Base-by-base conservation (phyloP, 2,888 invertebrate species). In the Agrilus biguttatus region DNA sequence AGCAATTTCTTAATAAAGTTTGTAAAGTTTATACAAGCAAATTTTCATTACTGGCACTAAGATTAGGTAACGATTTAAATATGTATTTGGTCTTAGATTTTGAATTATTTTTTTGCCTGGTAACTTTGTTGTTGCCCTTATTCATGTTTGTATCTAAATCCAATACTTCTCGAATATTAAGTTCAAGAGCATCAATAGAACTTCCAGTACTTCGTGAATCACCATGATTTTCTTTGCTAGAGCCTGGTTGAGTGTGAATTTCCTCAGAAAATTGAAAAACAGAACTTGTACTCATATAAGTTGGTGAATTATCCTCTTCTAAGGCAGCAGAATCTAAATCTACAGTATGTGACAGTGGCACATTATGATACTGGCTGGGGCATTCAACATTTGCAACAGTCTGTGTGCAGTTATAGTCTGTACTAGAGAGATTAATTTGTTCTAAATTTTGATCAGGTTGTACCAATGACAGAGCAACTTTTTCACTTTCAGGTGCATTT, bases 401-500 rank as follows among this genome's bases (percentile, higher is more conserved):
- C 59, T 73, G 73, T 2, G 63, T 56, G 40, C 64, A 55, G 49
- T 63, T 58, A 48, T 62, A 58, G 46, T 60, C 55, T 38, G 56
- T 55, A 40, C 59, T 60, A 12, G 60, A 21, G 21, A 21, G 21
- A 21, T 54, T 36, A 55, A 55, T 37, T 47, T 52, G 17, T 47
- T 51, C 23, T 57, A 64, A 62, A 33, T 70, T 68, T 21, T 83
- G 79, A n/a, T 82, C 78, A 5, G 78, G 75, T 36, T 77, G 75
- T 43, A 75, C 68, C 35, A 45, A 41, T 8, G 28, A 10, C 49
- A 70, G 60, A 42, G 77, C 75, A 65, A 78, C 77, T 68, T 87
- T 88, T 64, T 88, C 87, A 5, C 91, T 90, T 63, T 88, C 87
- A 5, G 89, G 88, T 39, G 87, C 89, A 67, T 91, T 90, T 70